Evolutionary conservation across 1,140 invertebrate species (phyloP).

Genomic region (Caenorhabditis briggsae): DNA sequence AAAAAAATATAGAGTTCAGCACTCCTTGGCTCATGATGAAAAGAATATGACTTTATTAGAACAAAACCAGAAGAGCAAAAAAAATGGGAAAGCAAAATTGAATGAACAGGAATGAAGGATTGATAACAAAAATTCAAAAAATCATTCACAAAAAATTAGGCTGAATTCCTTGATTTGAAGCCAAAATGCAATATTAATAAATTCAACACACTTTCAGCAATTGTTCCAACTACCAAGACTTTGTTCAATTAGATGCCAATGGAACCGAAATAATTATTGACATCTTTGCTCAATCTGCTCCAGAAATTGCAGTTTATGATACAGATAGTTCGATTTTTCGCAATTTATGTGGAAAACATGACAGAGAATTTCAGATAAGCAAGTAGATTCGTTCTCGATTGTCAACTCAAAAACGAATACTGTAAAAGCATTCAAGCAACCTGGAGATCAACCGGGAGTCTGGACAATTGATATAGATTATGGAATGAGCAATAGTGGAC

Average conservation of each 20-base stretch:
- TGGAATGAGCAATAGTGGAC: conserved; percentile 48
- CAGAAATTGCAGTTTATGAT: conserved; percentile 48
- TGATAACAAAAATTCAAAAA: no score
- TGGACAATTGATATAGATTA: conserved; percentile 56
- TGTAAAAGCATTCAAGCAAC: conserved; percentile 51
- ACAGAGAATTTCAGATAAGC: neutral
- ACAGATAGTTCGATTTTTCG: neutral
- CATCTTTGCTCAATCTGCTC: conserved; percentile 46
- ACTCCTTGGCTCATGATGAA: no score
- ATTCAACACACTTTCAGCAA: conserved; percentile 21
- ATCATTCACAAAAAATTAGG: no score
- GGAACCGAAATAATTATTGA: conserved; percentile 54
- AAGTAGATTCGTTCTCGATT: conserved; percentile 7
- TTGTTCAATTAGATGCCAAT: conserved; percentile 58
- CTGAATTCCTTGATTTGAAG: no score
- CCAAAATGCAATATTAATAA: no score
- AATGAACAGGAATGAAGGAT: no score
- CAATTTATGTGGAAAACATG: neutral
- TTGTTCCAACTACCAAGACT: conserved; percentile 58
- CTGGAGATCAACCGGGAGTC: conserved; percentile 49
- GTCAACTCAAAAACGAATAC: conserved; percentile 61
- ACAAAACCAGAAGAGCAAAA: no score
- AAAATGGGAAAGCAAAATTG: no score
- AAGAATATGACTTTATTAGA: no score
- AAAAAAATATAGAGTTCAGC: no score